phyloP scores from a whole-genome alignment of 1,140 invertebrate genomes.

The Drosophila eugracilis region DNA sequence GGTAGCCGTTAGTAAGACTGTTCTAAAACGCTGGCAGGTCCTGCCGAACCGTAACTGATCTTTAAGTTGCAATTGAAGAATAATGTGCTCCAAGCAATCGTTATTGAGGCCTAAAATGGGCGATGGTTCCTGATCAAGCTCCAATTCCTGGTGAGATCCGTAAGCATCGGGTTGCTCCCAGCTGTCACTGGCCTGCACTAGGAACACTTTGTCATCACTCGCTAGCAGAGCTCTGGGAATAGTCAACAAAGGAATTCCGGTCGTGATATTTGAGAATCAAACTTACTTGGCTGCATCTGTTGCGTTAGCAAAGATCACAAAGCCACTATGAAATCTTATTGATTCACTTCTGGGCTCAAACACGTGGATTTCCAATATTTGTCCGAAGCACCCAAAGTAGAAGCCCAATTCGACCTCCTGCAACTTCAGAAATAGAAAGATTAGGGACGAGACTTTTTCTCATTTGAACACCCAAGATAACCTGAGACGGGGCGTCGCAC shows the following conservation, averaged over 20 bases:
- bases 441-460: not conserved
- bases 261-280: not conserved
- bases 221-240: slow-evolving; percentile 20
- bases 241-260: too few species aligned
- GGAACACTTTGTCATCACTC: slow-evolving; percentile 14
- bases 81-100: slow-evolving; percentile 40
- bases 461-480: not conserved
- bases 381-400: slow-evolving; percentile 50
- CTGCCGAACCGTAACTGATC: slow-evolving; percentile 53
- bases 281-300: slow-evolving; percentile 60
- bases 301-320: slow-evolving; percentile 29
- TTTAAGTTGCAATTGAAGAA: slow-evolving; percentile 1
- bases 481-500: slow-evolving; percentile 28
- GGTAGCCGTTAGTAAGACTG: slow-evolving; percentile 18
- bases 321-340: slow-evolving; percentile 15
- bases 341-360: not conserved
- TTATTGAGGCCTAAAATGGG: slow-evolving; percentile 42
- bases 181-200: slow-evolving; percentile 55
- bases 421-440: slow-evolving; percentile 7
- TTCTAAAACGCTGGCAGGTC: slow-evolving; percentile 40
- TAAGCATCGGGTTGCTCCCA: slow-evolving; percentile 69
- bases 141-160: not conserved
- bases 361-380: slow-evolving; percentile 12
- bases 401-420: not conserved
- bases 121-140: not conserved